Evolutionary conservation across 2,797 vertebrate genomes (phyloP).

Genomic region (Chromobotia macracanthus): DNA sequence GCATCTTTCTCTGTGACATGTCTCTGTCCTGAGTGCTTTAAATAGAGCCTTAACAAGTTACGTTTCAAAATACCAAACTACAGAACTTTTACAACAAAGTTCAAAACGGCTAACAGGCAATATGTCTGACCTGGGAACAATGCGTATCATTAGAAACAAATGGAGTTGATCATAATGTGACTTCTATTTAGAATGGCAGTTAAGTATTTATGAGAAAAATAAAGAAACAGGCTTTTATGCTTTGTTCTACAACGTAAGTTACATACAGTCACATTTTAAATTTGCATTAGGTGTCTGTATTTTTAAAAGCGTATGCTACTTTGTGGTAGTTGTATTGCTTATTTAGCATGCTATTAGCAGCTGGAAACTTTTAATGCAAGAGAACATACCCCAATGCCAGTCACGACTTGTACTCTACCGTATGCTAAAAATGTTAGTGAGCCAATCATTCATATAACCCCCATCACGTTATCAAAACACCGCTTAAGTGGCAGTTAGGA

Average conservation of each 20-base stretch:
- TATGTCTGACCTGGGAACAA: background rate
- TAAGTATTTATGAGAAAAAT: no score
- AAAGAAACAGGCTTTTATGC: background rate
- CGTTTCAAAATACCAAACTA: background rate
- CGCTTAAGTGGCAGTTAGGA: background rate
- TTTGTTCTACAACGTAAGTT: no score
- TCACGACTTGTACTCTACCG: background rate
- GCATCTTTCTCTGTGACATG: background rate
- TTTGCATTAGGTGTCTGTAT: no score
- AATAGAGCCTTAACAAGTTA: no score
- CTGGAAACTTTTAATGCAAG: background rate
- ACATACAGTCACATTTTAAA: no score
- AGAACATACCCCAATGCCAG: background rate
- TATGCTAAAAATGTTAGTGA: background rate
- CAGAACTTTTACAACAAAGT: background rate
- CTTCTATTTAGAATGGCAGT: background rate
- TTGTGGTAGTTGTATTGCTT: background rate
- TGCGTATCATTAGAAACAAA: background rate
- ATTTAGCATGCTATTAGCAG: background rate
- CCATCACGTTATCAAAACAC: conserved; percentile 31
- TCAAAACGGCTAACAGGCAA: background rate
- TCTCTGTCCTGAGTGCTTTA: background rate
- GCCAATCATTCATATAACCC: conserved; percentile 10
- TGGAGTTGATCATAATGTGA: background rate
- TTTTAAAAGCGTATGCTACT: no score